Conservation (phyloP, 2,888 invertebrate genomes). For the Drosophila rellima region DNA sequence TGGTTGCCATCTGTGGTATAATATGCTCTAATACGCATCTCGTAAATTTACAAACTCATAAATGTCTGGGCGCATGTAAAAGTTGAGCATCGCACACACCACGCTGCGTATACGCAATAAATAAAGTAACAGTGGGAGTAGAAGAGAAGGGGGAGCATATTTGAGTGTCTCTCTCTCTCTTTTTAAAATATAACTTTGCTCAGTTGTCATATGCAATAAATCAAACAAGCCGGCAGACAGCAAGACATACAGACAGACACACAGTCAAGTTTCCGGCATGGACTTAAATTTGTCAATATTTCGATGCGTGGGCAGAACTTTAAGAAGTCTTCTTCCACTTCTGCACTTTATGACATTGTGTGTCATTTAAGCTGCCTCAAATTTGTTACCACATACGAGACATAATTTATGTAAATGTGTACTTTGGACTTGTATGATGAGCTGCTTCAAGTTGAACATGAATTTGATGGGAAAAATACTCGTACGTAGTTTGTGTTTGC, state of each 20-base stretch:
- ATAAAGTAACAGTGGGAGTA: conserved; percentile 34
- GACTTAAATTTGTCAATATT: conserved; percentile 57
- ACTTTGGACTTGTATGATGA: background rate
- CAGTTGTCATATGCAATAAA: conserved; percentile 67
- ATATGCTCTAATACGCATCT: conserved; percentile 24
- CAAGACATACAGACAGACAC: background rate
- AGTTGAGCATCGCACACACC: conserved; percentile 30
- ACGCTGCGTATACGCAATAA: conserved; percentile 68
- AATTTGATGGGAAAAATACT: conserved; percentile 18
- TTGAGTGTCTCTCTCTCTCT: background rate
- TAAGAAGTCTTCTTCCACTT: conserved; percentile 26
- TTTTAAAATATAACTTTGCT: conserved; percentile 39
- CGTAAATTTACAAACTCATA: conserved; percentile 53
- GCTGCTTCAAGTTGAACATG: background rate
- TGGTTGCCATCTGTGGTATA: conserved; percentile 27
- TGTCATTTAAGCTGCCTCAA: conserved; percentile 21
- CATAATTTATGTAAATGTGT: conserved; percentile 28
- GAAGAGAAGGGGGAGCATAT: no score
- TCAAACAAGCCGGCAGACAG: conserved; percentile 39
- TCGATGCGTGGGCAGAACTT: conserved; percentile 37
- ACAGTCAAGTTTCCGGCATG: background rate
- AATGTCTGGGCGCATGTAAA: conserved; percentile 42
- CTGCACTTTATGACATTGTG: conserved; percentile 24
- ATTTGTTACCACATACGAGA: background rate
- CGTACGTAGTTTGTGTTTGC: background rate